Evolutionary conservation across 2,888 invertebrate genomes (phyloP).

Genomic region (Tinea pellionella): DNA sequence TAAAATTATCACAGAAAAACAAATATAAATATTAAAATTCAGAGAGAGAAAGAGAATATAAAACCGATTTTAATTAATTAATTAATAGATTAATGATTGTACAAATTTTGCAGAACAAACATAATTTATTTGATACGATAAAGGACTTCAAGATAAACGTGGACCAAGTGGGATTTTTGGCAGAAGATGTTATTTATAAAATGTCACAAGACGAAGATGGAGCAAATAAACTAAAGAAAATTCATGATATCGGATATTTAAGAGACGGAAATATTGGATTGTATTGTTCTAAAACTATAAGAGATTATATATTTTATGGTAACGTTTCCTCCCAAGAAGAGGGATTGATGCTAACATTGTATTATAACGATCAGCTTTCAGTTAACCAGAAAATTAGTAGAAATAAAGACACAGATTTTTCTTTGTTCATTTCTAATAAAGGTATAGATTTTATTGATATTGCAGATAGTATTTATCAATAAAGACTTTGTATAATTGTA

Average conservation of each 20-base stretch:
- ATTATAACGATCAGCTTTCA: constrained; percentile 14
- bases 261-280: constrained; percentile 25
- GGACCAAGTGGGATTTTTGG: constrained; percentile 20
- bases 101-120: constrained; percentile 3
- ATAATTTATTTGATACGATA: constrained; percentile 15
- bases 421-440: neutral
- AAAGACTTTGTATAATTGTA: neutral
- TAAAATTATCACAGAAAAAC: too few species aligned
- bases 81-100: too few species aligned
- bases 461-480: neutral
- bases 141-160: constrained; percentile 23
- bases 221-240: constrained; percentile 4
- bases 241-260: constrained; percentile 21
- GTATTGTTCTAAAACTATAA: constrained; percentile 30
- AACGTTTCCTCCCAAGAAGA: constrained; percentile 26
- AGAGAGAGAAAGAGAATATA: too few species aligned
- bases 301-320: constrained; percentile 25
- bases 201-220: neutral
- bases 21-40: too few species aligned
- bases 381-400: neutral
- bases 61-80: neutral
- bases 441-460: neutral
- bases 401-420: neutral
- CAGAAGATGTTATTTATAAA: constrained; percentile 5
- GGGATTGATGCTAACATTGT: constrained; percentile 26